Conservation (phyloP, 2,888 invertebrate species). For the Agrotis segetum region DNA sequence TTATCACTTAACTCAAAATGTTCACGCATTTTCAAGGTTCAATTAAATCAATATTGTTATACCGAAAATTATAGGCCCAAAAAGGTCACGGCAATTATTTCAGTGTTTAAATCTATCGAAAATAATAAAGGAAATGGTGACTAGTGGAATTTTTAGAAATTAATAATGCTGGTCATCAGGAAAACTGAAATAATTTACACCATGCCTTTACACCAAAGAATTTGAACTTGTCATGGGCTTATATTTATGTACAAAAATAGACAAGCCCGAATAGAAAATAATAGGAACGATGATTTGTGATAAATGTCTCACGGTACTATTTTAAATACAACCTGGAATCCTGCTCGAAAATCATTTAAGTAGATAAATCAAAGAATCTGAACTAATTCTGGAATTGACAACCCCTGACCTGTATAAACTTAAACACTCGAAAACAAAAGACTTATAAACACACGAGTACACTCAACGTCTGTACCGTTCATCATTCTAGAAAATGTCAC, state of each 20-base stretch:
- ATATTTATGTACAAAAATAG: no score
- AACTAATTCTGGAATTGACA: constrained; percentile 45
- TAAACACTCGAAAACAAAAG: constrained; percentile 65
- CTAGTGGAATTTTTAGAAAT: not conserved
- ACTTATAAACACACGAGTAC: constrained; percentile 77
- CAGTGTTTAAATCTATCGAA: not conserved
- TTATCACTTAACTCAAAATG: constrained; percentile 23
- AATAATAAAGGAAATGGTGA: not conserved
- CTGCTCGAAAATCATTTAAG: no score
- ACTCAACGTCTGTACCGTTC: constrained; percentile 80
- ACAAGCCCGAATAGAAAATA: no score
- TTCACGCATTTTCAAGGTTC: constrained; percentile 19
- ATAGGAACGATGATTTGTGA: no score
- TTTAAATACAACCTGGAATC: no score
- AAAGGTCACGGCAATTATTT: not conserved
- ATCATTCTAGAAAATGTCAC: constrained; percentile 76
- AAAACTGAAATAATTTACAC: not conserved
- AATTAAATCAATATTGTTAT: not conserved
- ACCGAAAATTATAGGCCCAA: not conserved
- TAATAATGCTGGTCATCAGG: no score
- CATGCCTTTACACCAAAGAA: not conserved
- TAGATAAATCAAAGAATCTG: not conserved
- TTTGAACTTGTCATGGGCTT: not conserved
- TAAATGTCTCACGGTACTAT: no score
- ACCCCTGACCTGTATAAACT: constrained; percentile 70